A percentile compares a stretch with the other conserved stretches of the same genome.
Evolutionary conservation across 2,888 invertebrate species (phyloP).

Genomic region (Meteorus cinctellus): DNA sequence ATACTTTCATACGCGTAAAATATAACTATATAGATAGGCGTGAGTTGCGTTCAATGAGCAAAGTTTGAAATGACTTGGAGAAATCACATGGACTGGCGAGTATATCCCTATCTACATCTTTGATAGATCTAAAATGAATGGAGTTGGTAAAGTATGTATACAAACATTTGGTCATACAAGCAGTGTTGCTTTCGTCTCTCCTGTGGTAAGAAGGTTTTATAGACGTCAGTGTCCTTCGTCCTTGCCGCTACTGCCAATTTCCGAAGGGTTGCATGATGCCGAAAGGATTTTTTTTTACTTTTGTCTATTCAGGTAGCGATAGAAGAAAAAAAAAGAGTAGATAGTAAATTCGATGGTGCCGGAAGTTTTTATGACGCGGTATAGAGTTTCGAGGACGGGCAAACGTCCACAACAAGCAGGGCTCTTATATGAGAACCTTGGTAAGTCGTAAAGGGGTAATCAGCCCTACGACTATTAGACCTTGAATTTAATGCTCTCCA

Average conservation of each 20-base stretch:
- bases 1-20: conserved; percentile 37
- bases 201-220: neutral
- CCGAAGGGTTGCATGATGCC: conserved; percentile 36
- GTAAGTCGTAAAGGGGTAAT: conserved; percentile 72
- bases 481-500: conserved; percentile 65
- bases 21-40: conserved; percentile 16
- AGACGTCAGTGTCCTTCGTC: conserved; percentile 13
- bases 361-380: conserved; percentile 63
- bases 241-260: neutral
- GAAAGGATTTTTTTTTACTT: neutral
- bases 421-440: conserved; percentile 61
- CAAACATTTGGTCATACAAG: no score
- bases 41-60: conserved; percentile 43
- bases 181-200: conserved; percentile 10
- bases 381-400: conserved; percentile 11
- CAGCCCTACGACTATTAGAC: conserved; percentile 65
- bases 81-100: conserved; percentile 24
- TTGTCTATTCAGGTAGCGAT: conserved; percentile 23
- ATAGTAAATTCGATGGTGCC: conserved; percentile 47
- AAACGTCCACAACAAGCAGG: conserved; percentile 19
- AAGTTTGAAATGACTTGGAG: conserved; percentile 46
- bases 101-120: neutral
- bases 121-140: neutral
- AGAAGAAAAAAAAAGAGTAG: conserved; percentile 39
- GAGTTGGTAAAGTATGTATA: neutral